phyloP scores from a whole-genome alignment of 2,888 invertebrate genomes.

The Melinaea marsaeus region DNA sequence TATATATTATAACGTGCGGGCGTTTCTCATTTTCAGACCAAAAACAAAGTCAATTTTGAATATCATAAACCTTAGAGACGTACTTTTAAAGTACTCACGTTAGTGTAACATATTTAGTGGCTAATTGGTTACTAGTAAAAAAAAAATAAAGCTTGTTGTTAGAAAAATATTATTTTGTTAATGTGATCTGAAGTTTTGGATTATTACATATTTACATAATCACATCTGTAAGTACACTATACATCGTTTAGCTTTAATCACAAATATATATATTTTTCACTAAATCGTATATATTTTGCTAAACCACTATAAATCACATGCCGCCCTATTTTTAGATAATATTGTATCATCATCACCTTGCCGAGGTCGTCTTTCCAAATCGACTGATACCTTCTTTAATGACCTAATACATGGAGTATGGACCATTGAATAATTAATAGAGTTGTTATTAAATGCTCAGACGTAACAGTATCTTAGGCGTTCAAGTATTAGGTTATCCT shows the following conservation, averaged over 20 bases:
- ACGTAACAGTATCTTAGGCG: neutral
- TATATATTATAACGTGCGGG: constrained; percentile 38
- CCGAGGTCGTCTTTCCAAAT: neutral
- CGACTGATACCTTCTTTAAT: neutral
- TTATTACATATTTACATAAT: constrained; percentile 28
- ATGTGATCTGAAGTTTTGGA: constrained; percentile 70
- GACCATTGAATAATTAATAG: neutral
- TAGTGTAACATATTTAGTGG: constrained; percentile 56
- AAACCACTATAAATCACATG: constrained; percentile 65
- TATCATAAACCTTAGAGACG: constrained; percentile 54
- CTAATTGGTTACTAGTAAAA: constrained; percentile 50
- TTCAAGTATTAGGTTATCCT: constrained; percentile 23
- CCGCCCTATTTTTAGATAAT: constrained; percentile 71
- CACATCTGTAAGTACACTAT: constrained; percentile 36
- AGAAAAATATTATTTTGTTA: constrained; percentile 66
- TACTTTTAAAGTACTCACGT: constrained; percentile 59
- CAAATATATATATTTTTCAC: constrained; percentile 58
- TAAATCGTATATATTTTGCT: constrained; percentile 62
- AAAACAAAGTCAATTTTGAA: constrained; percentile 72
- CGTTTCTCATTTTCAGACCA: constrained; percentile 62
- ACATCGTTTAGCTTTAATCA: constrained; percentile 52
- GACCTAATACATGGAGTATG: constrained; percentile 16
- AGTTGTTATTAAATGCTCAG: constrained; percentile 10
- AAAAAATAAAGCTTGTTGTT: constrained; percentile 54
- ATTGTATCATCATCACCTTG: constrained; percentile 39